Conservation (phyloP, 2,888 invertebrate species). For the Azorinus chamasolen region DNA sequence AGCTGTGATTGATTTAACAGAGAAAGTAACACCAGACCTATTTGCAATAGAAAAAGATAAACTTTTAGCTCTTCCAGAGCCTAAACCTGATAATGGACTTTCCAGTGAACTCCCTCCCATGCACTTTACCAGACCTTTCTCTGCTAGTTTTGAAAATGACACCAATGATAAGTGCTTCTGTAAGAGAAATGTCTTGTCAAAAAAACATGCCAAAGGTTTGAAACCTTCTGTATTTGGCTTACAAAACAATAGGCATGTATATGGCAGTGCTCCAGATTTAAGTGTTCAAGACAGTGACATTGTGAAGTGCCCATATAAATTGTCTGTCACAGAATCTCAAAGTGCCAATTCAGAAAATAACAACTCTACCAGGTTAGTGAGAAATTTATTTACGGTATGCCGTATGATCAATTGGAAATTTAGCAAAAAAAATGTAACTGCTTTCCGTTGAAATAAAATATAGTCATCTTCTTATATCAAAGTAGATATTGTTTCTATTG, state of each 20-base stretch:
- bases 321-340: constrained; percentile 1
- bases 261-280: constrained; percentile 68
- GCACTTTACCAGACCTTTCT: constrained; percentile 50
- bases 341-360: not conserved
- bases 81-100: constrained; percentile 4
- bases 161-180: constrained; percentile 8
- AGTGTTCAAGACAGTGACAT: constrained; percentile 27
- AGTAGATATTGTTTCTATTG: too few species aligned
- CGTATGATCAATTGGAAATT: too few species aligned
- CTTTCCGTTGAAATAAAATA: too few species aligned
- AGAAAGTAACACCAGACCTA: constrained; percentile 50
- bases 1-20: constrained; percentile 66
- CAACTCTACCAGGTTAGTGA: too few species aligned
- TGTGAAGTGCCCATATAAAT: constrained; percentile 56
- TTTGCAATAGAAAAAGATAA: constrained; percentile 58
- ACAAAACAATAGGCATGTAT: constrained; percentile 67
- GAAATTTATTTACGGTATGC: too few species aligned
- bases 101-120: constrained; percentile 32
- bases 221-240: constrained; percentile 73
- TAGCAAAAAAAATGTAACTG: too few species aligned
- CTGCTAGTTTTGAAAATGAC: constrained; percentile 28
- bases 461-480: too few species aligned
- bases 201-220: constrained; percentile 38
- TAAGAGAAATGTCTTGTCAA: constrained; percentile 26
- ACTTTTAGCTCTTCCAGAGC: constrained; percentile 45